A percentile compares a stretch with the other conserved stretches of the same genome.
Evolutionary conservation across 2,113 vertebrate genomes (phyloP).

Genomic region (Falcunculus frontatus): DNA sequence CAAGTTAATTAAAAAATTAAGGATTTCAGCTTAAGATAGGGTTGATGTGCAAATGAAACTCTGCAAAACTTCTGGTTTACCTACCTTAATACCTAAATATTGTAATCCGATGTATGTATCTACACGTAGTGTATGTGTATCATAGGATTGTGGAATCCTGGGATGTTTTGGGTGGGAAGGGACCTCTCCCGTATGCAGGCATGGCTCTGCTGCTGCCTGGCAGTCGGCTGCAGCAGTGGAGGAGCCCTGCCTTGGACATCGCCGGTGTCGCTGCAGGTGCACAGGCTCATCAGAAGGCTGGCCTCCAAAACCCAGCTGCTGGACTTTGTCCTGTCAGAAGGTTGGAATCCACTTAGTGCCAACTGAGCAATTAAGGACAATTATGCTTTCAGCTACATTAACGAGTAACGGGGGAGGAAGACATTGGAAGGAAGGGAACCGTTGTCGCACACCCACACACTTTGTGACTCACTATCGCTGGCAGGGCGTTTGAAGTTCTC

Average conservation of each 20-base stretch:
- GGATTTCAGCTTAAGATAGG: not conserved
- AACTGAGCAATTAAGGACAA: conserved; percentile 53
- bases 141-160: not conserved
- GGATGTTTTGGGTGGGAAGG: not conserved
- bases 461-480: conserved; percentile 4
- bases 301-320: not conserved
- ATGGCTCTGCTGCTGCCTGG: not conserved
- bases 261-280: not conserved
- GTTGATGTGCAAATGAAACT: not conserved
- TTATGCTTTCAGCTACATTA: conserved; percentile 27
- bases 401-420: not conserved
- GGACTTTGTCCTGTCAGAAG: not conserved
- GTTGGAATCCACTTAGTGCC: conserved; percentile 63
- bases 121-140: fast-evolving
- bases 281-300: not conserved
- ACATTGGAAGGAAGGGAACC: not conserved
- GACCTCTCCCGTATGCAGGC: not conserved
- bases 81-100: not conserved
- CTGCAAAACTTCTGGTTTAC: not conserved
- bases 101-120: fast-evolving
- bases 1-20: not conserved
- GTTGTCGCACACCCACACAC: not conserved
- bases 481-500: not conserved
- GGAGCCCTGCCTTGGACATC: not conserved
- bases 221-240: fast-evolving